Conservation (phyloP, 2,113 vertebrate species). For the Sardina pilchardus region DNA sequence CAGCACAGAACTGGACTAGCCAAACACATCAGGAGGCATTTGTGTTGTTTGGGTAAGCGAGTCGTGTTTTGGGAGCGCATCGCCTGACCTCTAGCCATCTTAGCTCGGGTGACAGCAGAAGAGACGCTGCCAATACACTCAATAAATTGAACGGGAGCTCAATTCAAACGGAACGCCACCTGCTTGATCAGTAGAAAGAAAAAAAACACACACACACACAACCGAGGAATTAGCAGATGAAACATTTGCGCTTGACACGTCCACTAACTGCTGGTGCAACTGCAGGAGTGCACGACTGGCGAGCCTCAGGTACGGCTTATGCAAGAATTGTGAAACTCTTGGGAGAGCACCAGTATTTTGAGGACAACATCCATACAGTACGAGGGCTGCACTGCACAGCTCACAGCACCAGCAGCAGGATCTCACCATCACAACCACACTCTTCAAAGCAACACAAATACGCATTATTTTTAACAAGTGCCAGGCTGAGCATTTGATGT, state of each 20-base stretch:
- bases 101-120: not conserved
- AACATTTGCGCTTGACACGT: not conserved
- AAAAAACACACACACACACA: not conserved
- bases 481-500: not conserved
- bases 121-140: not conserved
- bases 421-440: not conserved
- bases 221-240: not conserved
- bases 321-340: slow-evolving; percentile 13
- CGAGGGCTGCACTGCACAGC: not conserved
- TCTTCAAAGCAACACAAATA: slow-evolving; percentile 18
- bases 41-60: not conserved
- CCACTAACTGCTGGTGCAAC: not conserved
- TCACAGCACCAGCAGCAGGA: not conserved
- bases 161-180: not conserved
- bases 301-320: not conserved
- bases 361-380: not conserved
- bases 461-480: not conserved
- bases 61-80: not conserved
- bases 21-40: not conserved
- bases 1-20: not conserved
- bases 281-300: not conserved
- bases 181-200: slow-evolving; percentile 24
- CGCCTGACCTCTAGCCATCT: not conserved
- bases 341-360: not conserved
- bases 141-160: not conserved